Conservation (phyloP, 2,797 vertebrate genomes). For the Cyprinella venusta region DNA sequence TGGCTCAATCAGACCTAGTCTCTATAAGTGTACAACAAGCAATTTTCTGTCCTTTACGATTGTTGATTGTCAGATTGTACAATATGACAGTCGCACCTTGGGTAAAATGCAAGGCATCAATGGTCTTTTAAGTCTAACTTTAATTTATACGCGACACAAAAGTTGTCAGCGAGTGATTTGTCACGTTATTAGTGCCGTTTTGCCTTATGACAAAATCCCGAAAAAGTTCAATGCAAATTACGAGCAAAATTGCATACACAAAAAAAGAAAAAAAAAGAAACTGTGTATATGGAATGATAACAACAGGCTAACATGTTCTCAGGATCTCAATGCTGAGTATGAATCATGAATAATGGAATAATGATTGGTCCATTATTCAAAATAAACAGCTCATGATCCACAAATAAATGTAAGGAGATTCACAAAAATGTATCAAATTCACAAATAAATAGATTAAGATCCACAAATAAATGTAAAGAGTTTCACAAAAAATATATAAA, state of each 20-base stretch:
- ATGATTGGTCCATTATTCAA: no score
- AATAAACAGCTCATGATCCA: no score
- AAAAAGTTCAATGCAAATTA: background rate
- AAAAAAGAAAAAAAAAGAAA: no score
- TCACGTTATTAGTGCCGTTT: background rate
- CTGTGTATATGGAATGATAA: background rate
- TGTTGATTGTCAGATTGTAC: background rate
- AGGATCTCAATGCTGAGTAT: background rate
- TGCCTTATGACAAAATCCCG: background rate
- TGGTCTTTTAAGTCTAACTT: background rate
- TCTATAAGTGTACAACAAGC: background rate
- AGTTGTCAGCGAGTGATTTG: background rate
- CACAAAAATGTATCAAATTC: no score
- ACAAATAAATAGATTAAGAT: no score
- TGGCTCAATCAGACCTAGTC: background rate
- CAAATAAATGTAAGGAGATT: no score
- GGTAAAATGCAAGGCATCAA: background rate
- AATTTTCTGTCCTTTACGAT: background rate
- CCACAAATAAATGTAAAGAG: no score
- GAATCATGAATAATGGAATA: no score
- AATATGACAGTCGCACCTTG: background rate
- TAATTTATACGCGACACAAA: background rate
- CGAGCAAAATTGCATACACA: background rate
- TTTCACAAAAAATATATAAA: no score
- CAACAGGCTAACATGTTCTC: background rate